phyloP scores from a whole-genome alignment of 2,888 invertebrate species.

The Synergus itoensis region DNA sequence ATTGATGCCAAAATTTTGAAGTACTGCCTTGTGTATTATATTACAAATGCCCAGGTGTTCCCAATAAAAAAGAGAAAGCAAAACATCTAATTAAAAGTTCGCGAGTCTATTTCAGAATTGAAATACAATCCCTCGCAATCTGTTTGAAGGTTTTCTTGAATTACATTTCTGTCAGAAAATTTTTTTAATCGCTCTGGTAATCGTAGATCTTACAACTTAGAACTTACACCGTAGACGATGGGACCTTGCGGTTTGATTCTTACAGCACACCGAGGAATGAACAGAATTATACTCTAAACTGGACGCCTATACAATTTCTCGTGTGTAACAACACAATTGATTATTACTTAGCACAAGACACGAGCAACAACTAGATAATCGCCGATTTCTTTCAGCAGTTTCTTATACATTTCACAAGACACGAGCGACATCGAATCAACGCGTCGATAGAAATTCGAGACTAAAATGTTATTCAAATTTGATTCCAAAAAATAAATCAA shows the following conservation, averaged over 20 bases:
- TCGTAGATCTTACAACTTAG: not conserved
- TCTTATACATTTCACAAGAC: constrained; percentile 30
- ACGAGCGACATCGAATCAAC: constrained; percentile 18
- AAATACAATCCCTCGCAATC: constrained; percentile 25
- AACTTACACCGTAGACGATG: constrained; percentile 16
- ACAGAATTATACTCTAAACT: constrained; percentile 21
- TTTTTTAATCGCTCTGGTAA: constrained; percentile 19
- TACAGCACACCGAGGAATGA: constrained; percentile 17
- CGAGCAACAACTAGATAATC: constrained; percentile 25
- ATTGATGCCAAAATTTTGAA: not conserved
- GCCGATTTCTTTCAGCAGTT: not conserved
- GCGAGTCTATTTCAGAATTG: constrained; percentile 26
- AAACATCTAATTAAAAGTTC: constrained; percentile 17
- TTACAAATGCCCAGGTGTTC: constrained; percentile 38
- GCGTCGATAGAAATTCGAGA: constrained; percentile 3
- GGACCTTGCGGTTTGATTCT: constrained; percentile 36
- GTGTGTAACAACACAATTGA: constrained; percentile 16
- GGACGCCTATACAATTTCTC: constrained; percentile 33
- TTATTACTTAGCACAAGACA: constrained; percentile 29
- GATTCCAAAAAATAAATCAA: not conserved
- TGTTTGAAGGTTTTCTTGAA: constrained; percentile 6
- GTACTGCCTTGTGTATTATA: not conserved
- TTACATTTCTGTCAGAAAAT: constrained; percentile 7
- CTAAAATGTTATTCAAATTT: not conserved
- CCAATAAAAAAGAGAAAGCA: constrained; percentile 25